Evolutionary conservation across 37 sponge, comb jelly and placozoan species (phyloP).

Genomic region (Trichoplax adhaerens): DNA sequence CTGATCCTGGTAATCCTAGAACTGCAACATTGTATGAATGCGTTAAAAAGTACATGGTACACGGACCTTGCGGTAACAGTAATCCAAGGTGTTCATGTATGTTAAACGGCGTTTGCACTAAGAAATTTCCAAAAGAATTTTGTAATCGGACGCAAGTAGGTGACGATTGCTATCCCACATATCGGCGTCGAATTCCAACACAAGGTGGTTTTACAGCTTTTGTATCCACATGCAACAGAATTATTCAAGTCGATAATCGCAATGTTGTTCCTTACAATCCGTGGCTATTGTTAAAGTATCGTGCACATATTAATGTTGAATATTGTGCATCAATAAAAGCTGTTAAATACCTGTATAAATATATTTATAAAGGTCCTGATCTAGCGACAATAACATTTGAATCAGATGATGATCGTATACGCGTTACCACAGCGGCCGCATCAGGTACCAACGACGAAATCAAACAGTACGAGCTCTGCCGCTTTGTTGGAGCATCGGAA

Average conservation of each 20-base stretch:
- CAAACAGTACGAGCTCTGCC: conserved; percentile 2
- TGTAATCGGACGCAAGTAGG: conserved; percentile 9
- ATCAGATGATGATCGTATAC: neutral
- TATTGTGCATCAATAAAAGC: conserved; percentile 18
- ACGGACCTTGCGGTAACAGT: conserved; percentile 12
- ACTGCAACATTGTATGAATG: neutral
- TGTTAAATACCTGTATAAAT: conserved; percentile 38
- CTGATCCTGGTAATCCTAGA: conserved; percentile 3
- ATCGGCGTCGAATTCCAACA: conserved; percentile 13
- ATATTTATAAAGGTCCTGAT: conserved; percentile 34
- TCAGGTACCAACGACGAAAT: conserved; percentile 43
- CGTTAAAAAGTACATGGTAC: neutral
- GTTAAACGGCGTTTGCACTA: conserved; percentile 26
- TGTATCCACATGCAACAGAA: neutral
- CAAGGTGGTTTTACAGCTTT: conserved; percentile 23
- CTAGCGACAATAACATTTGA: conserved; percentile 4
- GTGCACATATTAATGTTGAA: conserved; percentile 32
- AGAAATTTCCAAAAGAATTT: conserved; percentile 30
- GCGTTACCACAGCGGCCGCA: too few relatives aligned
- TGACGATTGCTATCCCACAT: conserved; percentile 25
- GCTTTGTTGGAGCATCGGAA: conserved; percentile 27
- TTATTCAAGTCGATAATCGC: conserved; percentile 22
- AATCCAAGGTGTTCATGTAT: conserved; percentile 20
- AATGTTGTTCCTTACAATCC: conserved; percentile 37
- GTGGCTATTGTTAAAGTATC: conserved; percentile 6